phyloP scores from a whole-genome alignment of 2,888 invertebrate species.

The Cantharis nigra region DNA sequence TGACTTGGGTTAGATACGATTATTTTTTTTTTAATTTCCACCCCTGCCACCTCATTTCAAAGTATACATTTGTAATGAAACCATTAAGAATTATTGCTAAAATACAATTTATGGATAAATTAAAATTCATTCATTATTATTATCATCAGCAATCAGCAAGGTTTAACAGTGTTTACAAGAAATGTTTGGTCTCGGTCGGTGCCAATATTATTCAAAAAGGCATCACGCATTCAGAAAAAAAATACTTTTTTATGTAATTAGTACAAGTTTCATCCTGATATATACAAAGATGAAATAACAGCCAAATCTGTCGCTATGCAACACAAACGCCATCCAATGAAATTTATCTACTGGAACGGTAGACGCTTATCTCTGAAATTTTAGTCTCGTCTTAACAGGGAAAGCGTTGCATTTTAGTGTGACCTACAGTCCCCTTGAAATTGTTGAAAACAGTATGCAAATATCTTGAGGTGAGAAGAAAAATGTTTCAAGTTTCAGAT shows the following conservation, averaged over 20 bases:
- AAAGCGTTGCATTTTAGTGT: slow-evolving; percentile 6
- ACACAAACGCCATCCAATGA: not conserved
- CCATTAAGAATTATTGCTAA: too few species aligned
- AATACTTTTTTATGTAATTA: not conserved
- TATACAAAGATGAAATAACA: slow-evolving; percentile 7
- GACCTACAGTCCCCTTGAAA: slow-evolving; percentile 14
- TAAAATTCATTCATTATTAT: too few species aligned
- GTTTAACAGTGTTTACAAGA: too few species aligned
- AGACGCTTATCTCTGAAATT: slow-evolving; percentile 13
- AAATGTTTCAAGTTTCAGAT: slow-evolving; percentile 29
- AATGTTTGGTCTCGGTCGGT: too few species aligned
- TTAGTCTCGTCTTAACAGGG: slow-evolving; percentile 1
- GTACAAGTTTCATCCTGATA: not conserved
- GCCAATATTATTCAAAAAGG: too few species aligned
- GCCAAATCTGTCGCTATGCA: slow-evolving; percentile 15
- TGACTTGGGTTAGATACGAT: too few species aligned
- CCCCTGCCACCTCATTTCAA: too few species aligned
- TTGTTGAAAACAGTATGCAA: slow-evolving; percentile 21
- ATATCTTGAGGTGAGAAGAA: slow-evolving; percentile 23
- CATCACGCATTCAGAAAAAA: not conserved
- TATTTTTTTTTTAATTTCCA: too few species aligned
- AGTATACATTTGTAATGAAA: too few species aligned
- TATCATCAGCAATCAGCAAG: too few species aligned
- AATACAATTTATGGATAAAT: too few species aligned
- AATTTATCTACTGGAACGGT: slow-evolving; percentile 7